A percentile compares a stretch with the other conserved stretches of the same genome.
phyloP scores from a whole-genome alignment of 2,888 invertebrate species.

The Maniola hyperantus region DNA sequence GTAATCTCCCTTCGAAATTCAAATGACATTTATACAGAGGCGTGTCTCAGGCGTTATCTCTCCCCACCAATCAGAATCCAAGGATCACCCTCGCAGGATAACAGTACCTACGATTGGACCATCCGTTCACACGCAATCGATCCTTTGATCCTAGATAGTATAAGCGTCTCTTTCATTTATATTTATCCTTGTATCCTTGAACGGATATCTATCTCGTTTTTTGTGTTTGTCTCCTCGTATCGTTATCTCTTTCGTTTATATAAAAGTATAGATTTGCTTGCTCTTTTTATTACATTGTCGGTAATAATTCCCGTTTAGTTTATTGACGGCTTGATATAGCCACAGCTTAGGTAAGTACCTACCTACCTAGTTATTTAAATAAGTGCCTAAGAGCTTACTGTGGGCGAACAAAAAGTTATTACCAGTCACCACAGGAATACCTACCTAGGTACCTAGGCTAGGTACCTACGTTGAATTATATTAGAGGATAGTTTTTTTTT shows the following conservation, averaged over 20 bases:
- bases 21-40: constrained; percentile 69
- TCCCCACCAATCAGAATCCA: constrained; percentile 63
- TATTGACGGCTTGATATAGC: constrained; percentile 9
- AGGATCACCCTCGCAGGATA: constrained; percentile 77
- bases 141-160: constrained; percentile 65
- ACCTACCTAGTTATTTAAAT: background rate
- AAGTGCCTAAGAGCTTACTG: background rate
- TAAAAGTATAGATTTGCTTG: constrained; percentile 26
- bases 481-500: too few relatives aligned
- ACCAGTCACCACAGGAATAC: background rate
- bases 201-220: constrained; percentile 44
- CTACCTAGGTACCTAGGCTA: background rate
- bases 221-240: constrained; percentile 26
- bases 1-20: constrained; percentile 63
- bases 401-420: too few relatives aligned
- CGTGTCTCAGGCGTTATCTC: constrained; percentile 72
- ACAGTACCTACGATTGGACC: constrained; percentile 60
- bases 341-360: background rate
- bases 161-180: constrained; percentile 58
- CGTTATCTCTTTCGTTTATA: constrained; percentile 32
- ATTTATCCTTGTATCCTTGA: constrained; percentile 28
- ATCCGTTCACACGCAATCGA: constrained; percentile 54
- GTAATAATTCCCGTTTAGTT: constrained; percentile 18
- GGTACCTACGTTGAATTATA: too few relatives aligned
- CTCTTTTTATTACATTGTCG: constrained; percentile 17